A percentile compares a stretch with the other conserved stretches of the same genome.
These are phyloP conservation scores for Columba guinea DNA, from an alignment of 2,797 vertebrate genomes.

Conservation along the genomic window DNA sequence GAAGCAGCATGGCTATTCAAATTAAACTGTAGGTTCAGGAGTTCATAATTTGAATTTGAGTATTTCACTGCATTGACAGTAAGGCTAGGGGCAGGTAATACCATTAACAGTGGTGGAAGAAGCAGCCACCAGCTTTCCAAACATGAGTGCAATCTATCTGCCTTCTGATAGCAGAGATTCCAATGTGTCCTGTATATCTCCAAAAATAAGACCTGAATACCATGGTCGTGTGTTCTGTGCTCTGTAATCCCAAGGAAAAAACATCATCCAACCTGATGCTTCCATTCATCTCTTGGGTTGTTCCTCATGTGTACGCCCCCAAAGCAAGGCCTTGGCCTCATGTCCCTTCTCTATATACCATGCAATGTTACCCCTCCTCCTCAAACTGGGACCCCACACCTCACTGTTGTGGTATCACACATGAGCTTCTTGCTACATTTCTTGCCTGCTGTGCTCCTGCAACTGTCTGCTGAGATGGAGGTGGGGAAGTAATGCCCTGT, in stretches of 20 bases:
- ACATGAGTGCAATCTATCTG: background rate
- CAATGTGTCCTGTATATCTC: background rate
- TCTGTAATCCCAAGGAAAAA: background rate
- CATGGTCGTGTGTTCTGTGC: background rate
- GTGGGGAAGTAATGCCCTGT: accelerated
- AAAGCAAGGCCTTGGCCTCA: background rate
- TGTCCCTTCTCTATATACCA: background rate
- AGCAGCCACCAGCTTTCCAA: background rate
- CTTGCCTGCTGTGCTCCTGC: background rate
- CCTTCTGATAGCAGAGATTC: background rate
- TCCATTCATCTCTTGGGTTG: background rate
- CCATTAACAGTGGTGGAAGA: background rate
- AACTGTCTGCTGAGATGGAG: background rate
- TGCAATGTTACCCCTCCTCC: background rate
- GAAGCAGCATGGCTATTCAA: background rate
- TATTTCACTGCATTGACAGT: background rate
- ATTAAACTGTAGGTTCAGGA: background rate
- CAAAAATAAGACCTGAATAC: background rate
- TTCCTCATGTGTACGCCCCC: background rate
- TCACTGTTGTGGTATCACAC: background rate
- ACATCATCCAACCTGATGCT: background rate
- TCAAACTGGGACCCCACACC: background rate
- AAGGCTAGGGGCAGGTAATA: background rate
- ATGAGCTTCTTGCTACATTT: background rate
- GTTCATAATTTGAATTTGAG: background rate